Base-by-base conservation (phyloP, 2,888 invertebrate genomes). In the Apodemia duryi region DNA sequence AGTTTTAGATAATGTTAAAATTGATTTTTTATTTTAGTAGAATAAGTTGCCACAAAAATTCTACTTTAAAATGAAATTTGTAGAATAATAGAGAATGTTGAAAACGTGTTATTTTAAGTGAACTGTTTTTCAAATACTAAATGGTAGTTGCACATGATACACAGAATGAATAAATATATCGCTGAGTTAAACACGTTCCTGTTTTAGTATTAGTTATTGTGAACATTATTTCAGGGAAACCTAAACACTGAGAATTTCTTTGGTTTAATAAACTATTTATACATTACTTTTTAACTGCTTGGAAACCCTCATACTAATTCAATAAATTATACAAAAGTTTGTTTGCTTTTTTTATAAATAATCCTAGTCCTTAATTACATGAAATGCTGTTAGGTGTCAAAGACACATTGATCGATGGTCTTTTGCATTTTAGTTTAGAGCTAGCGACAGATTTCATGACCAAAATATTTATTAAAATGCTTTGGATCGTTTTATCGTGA, bases 281-380 rank as follows among this genome's bases (percentile, higher is more conserved):
- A 64, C 28, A 61, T 35, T 49, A 51, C 28, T 49, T 32, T 57
- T 57, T 6, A 57, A 57, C 13, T 61, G 64, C 64, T 64, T 61
- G 46, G 28, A 62, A 49, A 35, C 49, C 64, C 49, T 64, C 11
- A 46, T 46, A 51, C 38, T 51, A 49, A 51, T 46, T 64, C 61
- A 64, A 64, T 64, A 64, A 64, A 64, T 64, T 64, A 64, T 64
- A 64, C 64, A 64, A 61, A 61, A 64, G 64, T 64, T 64, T 2
- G 35, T 64, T 64, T 60, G 52, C 21, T 60, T 41, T 64, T 64
- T 64, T 64, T 43, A n/a, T 49, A 49, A 49, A 43, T 11, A 11
- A 43, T 43, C 38, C 38, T 38, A 9, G 9, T 9, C 38, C 2
- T 38, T 1, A 38, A 38, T 6, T 9, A 9, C 9, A 38, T 2